These are phyloP conservation scores for Nothoprocta perdicaria DNA, from an alignment of 2,113 vertebrate species.

Conservation along the genomic window DNA sequence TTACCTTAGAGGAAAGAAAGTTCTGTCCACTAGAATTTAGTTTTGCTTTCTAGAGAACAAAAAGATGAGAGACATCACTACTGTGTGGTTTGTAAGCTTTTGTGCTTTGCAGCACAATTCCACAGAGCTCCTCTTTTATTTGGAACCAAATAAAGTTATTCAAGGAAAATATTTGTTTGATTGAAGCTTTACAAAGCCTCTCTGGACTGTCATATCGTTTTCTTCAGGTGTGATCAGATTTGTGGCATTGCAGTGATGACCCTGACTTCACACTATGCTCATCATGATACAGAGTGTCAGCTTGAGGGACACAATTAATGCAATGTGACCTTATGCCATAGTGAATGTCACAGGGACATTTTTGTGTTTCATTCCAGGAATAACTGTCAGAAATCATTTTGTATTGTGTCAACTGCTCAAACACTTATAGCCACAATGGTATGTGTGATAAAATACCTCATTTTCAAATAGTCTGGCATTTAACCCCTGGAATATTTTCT, in stretches of 20 bases:
- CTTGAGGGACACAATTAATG: not conserved
- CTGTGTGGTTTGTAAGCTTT: not conserved
- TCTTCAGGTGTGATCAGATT: not conserved
- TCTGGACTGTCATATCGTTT: no score
- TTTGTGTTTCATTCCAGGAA: not conserved
- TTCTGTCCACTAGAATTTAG: not conserved
- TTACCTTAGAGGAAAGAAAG: not conserved
- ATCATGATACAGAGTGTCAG: not conserved
- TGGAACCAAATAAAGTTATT: not conserved
- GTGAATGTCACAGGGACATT: not conserved
- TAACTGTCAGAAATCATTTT: slow-evolving; percentile 28
- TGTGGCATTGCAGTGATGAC: not conserved
- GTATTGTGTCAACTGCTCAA: slow-evolving; percentile 24
- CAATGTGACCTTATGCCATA: not conserved
- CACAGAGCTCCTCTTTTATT: not conserved
- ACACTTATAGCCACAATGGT: not conserved
- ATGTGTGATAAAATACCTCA: slow-evolving; percentile 1
- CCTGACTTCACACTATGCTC: not conserved
- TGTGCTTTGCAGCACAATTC: not conserved
- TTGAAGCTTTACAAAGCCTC: not conserved
- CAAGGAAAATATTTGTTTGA: not conserved
- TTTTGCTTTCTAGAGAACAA: not conserved
- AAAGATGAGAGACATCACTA: not conserved
- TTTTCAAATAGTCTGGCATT: slow-evolving; percentile 2
- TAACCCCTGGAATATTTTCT: not conserved